Percentiles rank a stretch among this genome's conserved stretches.
phyloP scores from a whole-genome alignment of 2,797 vertebrate genomes.

The Allobates femoralis region DNA sequence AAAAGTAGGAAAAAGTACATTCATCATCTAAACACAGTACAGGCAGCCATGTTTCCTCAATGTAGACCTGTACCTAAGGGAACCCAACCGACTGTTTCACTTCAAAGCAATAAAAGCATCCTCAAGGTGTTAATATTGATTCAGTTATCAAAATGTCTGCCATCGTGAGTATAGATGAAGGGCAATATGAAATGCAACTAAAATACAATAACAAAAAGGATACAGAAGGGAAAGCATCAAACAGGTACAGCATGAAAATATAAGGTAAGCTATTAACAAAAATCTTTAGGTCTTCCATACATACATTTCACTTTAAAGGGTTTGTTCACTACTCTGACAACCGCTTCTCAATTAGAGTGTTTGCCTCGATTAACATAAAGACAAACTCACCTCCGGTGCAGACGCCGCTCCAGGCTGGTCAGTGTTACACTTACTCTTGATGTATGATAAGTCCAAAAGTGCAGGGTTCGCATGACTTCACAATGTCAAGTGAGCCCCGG shows the following conservation, averaged over 20 bases:
- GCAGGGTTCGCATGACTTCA: too few relatives aligned
- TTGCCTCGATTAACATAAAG: too few relatives aligned
- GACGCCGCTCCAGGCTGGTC: too few relatives aligned
- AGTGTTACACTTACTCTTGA: too few relatives aligned
- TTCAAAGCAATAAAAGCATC: background rate
- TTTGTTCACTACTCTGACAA: too few relatives aligned
- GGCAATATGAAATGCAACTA: background rate
- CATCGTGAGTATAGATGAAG: background rate
- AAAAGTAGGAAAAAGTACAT: background rate
- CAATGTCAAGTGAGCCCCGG: too few relatives aligned
- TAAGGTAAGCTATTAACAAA: background rate
- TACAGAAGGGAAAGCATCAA: background rate
- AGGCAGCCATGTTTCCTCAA: background rate
- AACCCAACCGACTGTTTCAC: background rate
- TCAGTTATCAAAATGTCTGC: background rate
- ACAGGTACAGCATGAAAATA: background rate
- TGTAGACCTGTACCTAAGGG: background rate
- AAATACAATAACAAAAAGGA: background rate
- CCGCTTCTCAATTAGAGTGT: too few relatives aligned
- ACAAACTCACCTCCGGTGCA: too few relatives aligned
- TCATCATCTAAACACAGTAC: background rate
- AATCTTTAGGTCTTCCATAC: background rate
- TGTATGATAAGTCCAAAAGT: too few relatives aligned
- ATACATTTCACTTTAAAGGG: background rate
- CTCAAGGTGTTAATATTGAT: background rate